Percentiles rank a stretch among this genome's conserved stretches.
Conservation (phyloP, 1,140 invertebrate species). For the Zaprionus capensis region DNA sequence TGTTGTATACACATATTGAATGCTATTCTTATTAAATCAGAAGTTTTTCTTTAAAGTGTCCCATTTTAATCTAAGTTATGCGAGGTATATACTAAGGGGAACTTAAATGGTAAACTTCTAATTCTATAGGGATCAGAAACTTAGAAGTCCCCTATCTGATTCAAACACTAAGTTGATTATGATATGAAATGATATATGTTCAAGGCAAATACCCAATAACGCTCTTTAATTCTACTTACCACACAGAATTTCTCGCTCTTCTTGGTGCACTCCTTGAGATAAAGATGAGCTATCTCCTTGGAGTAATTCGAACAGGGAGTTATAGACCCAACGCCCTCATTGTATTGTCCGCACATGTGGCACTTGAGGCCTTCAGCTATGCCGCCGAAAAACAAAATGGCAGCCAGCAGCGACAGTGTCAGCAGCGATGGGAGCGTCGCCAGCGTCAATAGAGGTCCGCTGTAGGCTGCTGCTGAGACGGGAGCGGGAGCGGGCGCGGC, state of each 20-base stretch:
- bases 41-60: too few species aligned
- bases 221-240: slow-evolving; percentile 85
- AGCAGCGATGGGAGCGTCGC: neutral
- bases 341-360: slow-evolving; percentile 91
- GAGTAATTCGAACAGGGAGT: slow-evolving; percentile 92
- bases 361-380: slow-evolving; percentile 87
- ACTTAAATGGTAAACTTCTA: too few species aligned
- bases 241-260: slow-evolving; percentile 88
- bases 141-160: too few species aligned
- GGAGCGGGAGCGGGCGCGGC: neutral
- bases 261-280: slow-evolving; percentile 88
- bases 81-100: too few species aligned
- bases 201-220: too few species aligned
- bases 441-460: slow-evolving; percentile 8
- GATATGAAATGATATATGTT: too few species aligned
- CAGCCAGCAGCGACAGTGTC: slow-evolving; percentile 32
- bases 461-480: neutral
- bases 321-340: slow-evolving; percentile 91
- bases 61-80: too few species aligned
- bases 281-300: slow-evolving; percentile 86
- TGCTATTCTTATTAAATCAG: too few species aligned
- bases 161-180: too few species aligned
- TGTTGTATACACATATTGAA: too few species aligned
- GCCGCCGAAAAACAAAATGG: slow-evolving; percentile 63
- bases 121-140: too few species aligned